Conservation (phyloP, 2,113 vertebrate species). For the rat (Rattus norvegicus) region DNA sequence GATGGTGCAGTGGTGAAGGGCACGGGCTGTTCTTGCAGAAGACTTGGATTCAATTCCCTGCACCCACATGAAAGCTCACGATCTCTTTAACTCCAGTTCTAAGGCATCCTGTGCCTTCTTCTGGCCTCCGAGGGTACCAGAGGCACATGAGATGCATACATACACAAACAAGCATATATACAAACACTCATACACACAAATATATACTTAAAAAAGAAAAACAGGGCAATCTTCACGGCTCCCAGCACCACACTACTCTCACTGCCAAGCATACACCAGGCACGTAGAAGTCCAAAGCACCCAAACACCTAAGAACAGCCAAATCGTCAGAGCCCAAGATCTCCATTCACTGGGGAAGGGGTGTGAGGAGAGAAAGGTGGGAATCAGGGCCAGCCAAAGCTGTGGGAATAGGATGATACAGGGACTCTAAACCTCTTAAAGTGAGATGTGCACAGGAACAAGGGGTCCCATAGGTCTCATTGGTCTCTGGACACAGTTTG, state of each 20-base stretch:
- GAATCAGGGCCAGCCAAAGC: fast-evolving
- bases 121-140: not conserved
- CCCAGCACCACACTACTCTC: not conserved
- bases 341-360: not conserved
- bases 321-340: not conserved
- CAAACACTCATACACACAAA: not conserved
- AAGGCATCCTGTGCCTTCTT: not conserved
- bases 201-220: not conserved
- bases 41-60: not conserved
- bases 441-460: fast-evolving
- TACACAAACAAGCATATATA: not conserved
- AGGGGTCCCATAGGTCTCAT: fast-evolving
- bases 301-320: not conserved
- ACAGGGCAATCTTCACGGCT: not conserved
- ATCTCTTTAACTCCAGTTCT: not conserved
- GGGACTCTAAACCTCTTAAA: not conserved
- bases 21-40: not conserved
- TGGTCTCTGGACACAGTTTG: fast-evolving
- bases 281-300: not conserved
- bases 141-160: not conserved
- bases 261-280: fast-evolving
- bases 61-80: not conserved
- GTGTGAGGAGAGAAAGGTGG: fast-evolving
- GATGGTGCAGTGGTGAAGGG: not conserved
- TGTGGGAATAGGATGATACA: not conserved